phyloP scores from a whole-genome alignment of 2,888 invertebrate genomes.

The Oscheius sp. region DNA sequence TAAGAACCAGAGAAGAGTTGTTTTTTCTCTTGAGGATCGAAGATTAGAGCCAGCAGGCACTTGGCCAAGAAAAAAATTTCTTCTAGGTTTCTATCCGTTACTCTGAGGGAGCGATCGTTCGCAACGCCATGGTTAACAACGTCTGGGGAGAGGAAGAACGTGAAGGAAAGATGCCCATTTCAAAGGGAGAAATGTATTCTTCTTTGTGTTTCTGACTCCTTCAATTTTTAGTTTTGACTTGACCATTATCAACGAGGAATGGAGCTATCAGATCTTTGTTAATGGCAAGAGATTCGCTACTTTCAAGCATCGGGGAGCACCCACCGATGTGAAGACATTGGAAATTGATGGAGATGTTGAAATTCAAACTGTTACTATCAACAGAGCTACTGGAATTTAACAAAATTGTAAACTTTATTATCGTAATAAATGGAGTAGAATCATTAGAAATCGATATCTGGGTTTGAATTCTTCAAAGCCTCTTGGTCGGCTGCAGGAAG shows the following conservation, averaged over 20 bases:
- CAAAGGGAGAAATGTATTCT: slow-evolving; percentile 62
- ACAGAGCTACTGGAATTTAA: slow-evolving; percentile 59
- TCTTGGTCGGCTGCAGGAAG: slow-evolving; percentile 39
- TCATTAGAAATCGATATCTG: slow-evolving; percentile 27
- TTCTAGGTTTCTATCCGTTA: slow-evolving; percentile 62
- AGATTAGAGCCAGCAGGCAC: neutral
- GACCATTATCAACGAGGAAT: slow-evolving; percentile 69
- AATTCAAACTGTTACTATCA: slow-evolving; percentile 68
- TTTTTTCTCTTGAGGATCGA: neutral
- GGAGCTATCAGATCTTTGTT: slow-evolving; percentile 66
- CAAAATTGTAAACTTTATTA: neutral
- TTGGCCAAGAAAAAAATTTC: neutral
- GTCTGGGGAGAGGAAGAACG: slow-evolving; percentile 69
- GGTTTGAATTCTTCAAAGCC: slow-evolving; percentile 42
- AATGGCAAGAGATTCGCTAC: slow-evolving; percentile 64
- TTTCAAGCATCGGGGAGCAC: slow-evolving; percentile 65
- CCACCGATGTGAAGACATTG: slow-evolving; percentile 65
- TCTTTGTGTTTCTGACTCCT: neutral
- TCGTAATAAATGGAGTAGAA: slow-evolving; percentile 19
- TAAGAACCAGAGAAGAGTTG: slow-evolving; percentile 10
- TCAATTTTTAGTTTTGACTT: slow-evolving; percentile 62
- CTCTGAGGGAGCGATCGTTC: slow-evolving; percentile 67
- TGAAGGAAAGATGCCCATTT: slow-evolving; percentile 65
- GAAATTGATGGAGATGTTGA: slow-evolving; percentile 59
- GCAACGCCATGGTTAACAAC: slow-evolving; percentile 65